Percentiles rank a stretch among this genome's conserved stretches.
These are phyloP conservation scores for Epinephelus cyanopodus DNA, from an alignment of 2,113 vertebrate genomes.

Conservation along the genomic window DNA sequence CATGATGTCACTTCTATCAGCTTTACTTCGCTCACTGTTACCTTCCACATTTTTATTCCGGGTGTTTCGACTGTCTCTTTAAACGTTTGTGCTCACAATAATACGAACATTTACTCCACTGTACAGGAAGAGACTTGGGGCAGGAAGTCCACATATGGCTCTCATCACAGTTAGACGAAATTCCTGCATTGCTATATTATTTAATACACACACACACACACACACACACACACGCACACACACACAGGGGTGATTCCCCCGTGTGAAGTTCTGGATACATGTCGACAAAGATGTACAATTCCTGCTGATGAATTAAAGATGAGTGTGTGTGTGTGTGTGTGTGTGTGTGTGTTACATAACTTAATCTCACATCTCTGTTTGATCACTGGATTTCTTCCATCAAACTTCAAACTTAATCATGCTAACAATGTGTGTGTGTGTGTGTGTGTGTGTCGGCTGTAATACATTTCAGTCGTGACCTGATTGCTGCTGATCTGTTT, in stretches of 20 bases:
- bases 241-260: background rate
- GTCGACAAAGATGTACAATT: slow-evolving; percentile 32
- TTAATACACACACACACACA: background rate
- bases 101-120: too few relatives aligned
- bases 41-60: too few relatives aligned
- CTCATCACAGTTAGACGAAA: background rate
- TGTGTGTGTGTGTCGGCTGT: slow-evolving; percentile 9
- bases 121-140: background rate
- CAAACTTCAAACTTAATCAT: slow-evolving; percentile 30
- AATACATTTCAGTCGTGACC: background rate
- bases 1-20: too few relatives aligned
- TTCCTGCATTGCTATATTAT: slow-evolving; percentile 20
- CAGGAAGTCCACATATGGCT: background rate
- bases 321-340: slow-evolving; percentile 35
- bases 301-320: slow-evolving; percentile 54
- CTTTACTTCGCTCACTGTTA: too few relatives aligned
- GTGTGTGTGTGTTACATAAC: slow-evolving; percentile 55
- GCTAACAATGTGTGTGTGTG: slow-evolving; percentile 18
- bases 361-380: slow-evolving; percentile 22
- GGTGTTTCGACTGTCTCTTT: background rate
- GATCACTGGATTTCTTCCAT: slow-evolving; percentile 8
- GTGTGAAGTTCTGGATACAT: slow-evolving; percentile 41
- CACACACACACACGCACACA: slow-evolving; percentile 6
- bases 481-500: background rate
- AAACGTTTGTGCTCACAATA: background rate